Evolutionary conservation across 23 tunicate species (phyloP), one percentile per base, ranked within the genome.

Genomic region (Trididemnum clinides): DNA sequence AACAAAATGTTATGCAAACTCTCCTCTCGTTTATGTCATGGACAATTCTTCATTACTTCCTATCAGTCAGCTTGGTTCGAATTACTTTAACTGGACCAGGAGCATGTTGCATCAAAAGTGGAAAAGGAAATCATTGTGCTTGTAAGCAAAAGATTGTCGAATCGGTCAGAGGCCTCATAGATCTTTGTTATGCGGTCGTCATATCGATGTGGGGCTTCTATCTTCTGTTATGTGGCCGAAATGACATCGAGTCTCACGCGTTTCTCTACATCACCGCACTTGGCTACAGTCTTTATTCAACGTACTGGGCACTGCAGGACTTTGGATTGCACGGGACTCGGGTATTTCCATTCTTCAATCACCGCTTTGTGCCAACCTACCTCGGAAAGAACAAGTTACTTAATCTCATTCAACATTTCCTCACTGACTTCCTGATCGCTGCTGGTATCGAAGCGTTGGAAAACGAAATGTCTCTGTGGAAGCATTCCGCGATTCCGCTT

Each of bases 191-290:
- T 39, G 84, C 91, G 3, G 0, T 82, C 33, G 28, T 87, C 18
- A 54, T 92, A 0, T 30, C 85, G 0, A 32, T 34, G 5, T 92
- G 97, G 97, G 76, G 80, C 7, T 36, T 35, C 30, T 49, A 64
- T 38, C 34, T 92, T 23, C 54, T 87, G 71, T 21, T 62, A 0
- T 0, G 75, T 4, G 36, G 44, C n/a, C 85, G 77, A 32, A 30
- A 54, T 19, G 97, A 92, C 57, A 83, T 92, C 4, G 97, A 92
- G 70, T 76, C 97, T 10, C 88, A 92, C 66, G 80, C 97, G 0
- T 74, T 66, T 29, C 86, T 92, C 22, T 85, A 83, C 33, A 50
- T 87, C 15, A 33, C 70, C 25, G 85, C 88, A 5, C 77, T 92
- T n/a, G 86, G 97, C 34, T 92, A 82, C 51, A 81, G 87, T 0